Conservation (phyloP, 1,140 invertebrate genomes). For the Heliconius melpomene region DNA sequence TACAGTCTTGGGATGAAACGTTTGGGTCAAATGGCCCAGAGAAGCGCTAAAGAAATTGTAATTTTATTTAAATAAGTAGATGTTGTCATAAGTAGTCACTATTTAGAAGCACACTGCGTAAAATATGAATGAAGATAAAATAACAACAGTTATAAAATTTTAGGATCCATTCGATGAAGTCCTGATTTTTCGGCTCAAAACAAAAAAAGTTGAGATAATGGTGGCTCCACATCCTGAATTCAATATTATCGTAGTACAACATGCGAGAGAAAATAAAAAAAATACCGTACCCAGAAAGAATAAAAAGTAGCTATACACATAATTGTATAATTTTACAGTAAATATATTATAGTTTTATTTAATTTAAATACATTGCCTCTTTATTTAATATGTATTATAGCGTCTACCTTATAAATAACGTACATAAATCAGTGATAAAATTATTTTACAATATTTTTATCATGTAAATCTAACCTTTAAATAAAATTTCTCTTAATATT, state of each 20-base stretch:
- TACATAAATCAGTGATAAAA: too few species aligned
- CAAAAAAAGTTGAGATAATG: slow-evolving; percentile 66
- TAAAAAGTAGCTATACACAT: slow-evolving; percentile 7
- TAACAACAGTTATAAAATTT: slow-evolving; percentile 18
- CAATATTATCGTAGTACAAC: slow-evolving; percentile 63
- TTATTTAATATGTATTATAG: not conserved
- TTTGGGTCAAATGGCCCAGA: slow-evolving; percentile 52
- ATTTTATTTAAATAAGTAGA: slow-evolving; percentile 12
- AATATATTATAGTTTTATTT: slow-evolving; percentile 4
- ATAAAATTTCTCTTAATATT: too few species aligned
- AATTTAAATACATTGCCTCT: not conserved
- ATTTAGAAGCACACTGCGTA: not conserved
- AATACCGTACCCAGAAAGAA: slow-evolving; percentile 40
- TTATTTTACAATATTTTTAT: too few species aligned
- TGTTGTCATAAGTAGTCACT: not conserved
- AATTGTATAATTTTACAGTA: slow-evolving; percentile 12
- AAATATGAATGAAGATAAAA: not conserved
- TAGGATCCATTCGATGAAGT: slow-evolving; percentile 68
- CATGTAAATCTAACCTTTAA: too few species aligned
- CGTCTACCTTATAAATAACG: not conserved
- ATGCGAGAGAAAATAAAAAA: slow-evolving; percentile 44
- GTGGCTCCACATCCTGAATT: slow-evolving; percentile 61
- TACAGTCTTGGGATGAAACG: slow-evolving; percentile 49
- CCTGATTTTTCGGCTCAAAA: slow-evolving; percentile 57
- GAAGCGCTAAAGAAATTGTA: slow-evolving; percentile 62